A percentile compares a stretch with the other conserved stretches of the same genome.
Conservation (phyloP, 2,888 invertebrate genomes). For the Noctua fimbriata region DNA sequence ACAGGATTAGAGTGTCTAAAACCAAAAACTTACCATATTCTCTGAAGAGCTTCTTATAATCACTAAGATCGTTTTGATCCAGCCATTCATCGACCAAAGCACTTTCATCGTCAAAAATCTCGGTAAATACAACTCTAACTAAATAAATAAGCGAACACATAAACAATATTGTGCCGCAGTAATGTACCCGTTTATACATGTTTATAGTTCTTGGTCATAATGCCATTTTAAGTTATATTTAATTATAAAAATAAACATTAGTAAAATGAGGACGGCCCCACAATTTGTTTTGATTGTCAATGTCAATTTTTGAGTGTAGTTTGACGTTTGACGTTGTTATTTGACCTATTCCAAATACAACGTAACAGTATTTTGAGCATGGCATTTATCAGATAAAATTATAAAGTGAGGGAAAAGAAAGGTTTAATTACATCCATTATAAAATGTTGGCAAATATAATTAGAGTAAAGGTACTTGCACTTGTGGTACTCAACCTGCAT, state of each 20-base stretch:
- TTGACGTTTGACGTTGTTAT: conserved; percentile 11
- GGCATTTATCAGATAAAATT: not conserved
- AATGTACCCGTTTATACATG: conserved; percentile 83
- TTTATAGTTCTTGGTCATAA: conserved; percentile 78
- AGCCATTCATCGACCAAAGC: conserved; percentile 94
- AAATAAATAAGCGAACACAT: conserved; percentile 82
- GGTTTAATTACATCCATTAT: not conserved
- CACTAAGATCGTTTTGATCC: conserved; percentile 92
- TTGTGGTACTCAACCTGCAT: not conserved
- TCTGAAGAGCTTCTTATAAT: conserved; percentile 92
- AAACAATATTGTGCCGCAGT: conserved; percentile 79
- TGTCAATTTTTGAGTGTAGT: conserved; percentile 26
- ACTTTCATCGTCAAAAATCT: conserved; percentile 88
- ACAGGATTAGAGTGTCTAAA: conserved; percentile 7
- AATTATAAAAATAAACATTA: conserved; percentile 59
- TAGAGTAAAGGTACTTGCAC: not conserved
- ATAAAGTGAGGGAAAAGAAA: not conserved
- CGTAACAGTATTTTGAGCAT: not conserved
- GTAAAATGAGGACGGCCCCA: conserved; percentile 65
- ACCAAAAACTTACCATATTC: conserved; percentile 92
- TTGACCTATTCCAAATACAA: not conserved
- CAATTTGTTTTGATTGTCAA: conserved; percentile 63
- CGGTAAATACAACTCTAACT: conserved; percentile 80
- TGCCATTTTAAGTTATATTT: conserved; percentile 67
- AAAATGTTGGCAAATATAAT: not conserved